phyloP scores from a whole-genome alignment of 2,888 invertebrate genomes.

The Ferrisia virgata region DNA sequence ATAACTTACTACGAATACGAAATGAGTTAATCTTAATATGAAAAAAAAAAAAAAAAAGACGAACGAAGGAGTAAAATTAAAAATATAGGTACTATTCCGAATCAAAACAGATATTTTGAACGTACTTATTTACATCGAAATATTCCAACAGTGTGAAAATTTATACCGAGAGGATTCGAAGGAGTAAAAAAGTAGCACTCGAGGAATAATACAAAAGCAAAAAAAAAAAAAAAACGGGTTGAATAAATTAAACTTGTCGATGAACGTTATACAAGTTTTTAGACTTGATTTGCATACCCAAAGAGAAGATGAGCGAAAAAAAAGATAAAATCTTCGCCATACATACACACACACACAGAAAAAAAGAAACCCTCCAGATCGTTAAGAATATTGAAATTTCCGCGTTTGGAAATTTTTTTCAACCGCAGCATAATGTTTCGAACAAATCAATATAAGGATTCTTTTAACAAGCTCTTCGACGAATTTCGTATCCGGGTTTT shows the following conservation, averaged over 20 bases:
- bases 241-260: slow-evolving; percentile 5
- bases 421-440: not conserved
- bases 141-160: not conserved
- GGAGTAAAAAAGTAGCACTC: not conserved
- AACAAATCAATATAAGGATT: not conserved
- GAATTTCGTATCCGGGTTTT: not conserved
- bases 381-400: not conserved
- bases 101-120: not conserved
- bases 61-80: not conserved
- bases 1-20: not conserved
- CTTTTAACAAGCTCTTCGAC: not conserved
- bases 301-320: not conserved
- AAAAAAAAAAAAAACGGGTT: not conserved
- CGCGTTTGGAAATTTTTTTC: not conserved
- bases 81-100: not conserved
- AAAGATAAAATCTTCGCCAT: not conserved
- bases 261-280: not conserved
- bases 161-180: not conserved
- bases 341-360: too few relatives aligned
- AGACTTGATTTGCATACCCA: not conserved
- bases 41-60: not conserved
- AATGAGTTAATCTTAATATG: not conserved
- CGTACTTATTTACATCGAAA: not conserved
- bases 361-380: not conserved
- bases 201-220: not conserved